These are phyloP conservation scores for Zosterops pallidus DNA, from an alignment of 2,113 vertebrate species.

Conservation along the genomic window DNA sequence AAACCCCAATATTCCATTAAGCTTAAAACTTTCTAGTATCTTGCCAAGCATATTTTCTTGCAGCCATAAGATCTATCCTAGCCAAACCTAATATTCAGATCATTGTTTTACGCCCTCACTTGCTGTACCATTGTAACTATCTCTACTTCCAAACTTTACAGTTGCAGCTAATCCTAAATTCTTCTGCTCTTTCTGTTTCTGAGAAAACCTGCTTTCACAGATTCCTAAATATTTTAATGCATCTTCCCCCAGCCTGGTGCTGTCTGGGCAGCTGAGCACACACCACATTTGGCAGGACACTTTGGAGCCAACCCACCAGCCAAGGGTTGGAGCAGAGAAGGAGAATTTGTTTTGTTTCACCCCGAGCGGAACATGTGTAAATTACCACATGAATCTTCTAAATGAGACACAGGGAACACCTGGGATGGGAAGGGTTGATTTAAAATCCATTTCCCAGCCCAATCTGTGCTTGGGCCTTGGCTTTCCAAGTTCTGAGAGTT, in stretches of 20 bases:
- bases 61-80: not conserved
- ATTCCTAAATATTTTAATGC: not conserved
- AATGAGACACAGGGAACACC: not conserved
- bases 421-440: not conserved
- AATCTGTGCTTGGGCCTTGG: not conserved
- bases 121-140: not conserved
- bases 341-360: not conserved
- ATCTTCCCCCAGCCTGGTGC: fast-evolving
- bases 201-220: not conserved
- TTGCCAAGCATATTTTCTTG: not conserved
- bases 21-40: not conserved
- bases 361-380: not conserved
- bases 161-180: not conserved
- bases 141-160: not conserved
- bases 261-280: not conserved
- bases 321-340: not conserved
- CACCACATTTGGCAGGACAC: not conserved
- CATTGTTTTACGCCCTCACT: not conserved
- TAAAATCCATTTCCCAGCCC: not conserved
- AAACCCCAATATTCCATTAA: not conserved
- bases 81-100: not conserved
- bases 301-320: not conserved
- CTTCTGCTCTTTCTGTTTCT: not conserved
- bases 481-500: not conserved
- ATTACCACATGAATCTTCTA: not conserved